Conservation (phyloP, 2,113 vertebrate species). For the Bujurquina vittata region DNA sequence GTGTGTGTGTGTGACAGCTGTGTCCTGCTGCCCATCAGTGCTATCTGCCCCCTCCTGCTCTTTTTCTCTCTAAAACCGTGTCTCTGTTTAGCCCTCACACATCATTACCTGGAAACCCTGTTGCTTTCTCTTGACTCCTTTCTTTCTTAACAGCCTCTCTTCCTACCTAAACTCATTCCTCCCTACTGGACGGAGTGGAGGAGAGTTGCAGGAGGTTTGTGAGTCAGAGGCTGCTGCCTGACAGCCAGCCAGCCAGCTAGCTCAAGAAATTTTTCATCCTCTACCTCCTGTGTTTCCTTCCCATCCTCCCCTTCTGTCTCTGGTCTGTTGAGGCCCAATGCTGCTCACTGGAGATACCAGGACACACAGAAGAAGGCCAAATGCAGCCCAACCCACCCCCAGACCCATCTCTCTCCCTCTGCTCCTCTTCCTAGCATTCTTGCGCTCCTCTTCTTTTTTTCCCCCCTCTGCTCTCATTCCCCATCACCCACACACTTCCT, state of each 20-base stretch:
- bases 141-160: slow-evolving; percentile 43
- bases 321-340: slow-evolving; percentile 41
- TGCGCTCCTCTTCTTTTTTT: not conserved
- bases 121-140: slow-evolving; percentile 30
- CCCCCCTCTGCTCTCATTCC: not conserved
- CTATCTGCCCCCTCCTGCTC: slow-evolving; percentile 28
- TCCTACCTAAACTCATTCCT: slow-evolving; percentile 33
- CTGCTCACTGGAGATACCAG: slow-evolving; percentile 66
- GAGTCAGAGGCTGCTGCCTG: slow-evolving; percentile 56
- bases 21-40: slow-evolving; percentile 45
- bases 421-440: not conserved
- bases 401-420: not conserved
- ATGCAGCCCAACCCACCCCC: slow-evolving; percentile 14
- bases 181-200: slow-evolving; percentile 19
- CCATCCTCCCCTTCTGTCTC: slow-evolving; percentile 32
- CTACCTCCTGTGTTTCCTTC: slow-evolving; percentile 38
- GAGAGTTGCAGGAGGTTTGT: slow-evolving; percentile 37
- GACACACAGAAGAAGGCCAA: slow-evolving; percentile 40
- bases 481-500: not conserved
- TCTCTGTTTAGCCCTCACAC: slow-evolving; percentile 53
- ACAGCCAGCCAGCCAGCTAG: slow-evolving; percentile 48
- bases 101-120: slow-evolving; percentile 62
- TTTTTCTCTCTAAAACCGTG: slow-evolving; percentile 25
- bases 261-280: slow-evolving; percentile 40
- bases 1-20: slow-evolving; percentile 22